phyloP scores from a whole-genome alignment of 2,113 vertebrate species.

The Xyrauchen texanus region DNA sequence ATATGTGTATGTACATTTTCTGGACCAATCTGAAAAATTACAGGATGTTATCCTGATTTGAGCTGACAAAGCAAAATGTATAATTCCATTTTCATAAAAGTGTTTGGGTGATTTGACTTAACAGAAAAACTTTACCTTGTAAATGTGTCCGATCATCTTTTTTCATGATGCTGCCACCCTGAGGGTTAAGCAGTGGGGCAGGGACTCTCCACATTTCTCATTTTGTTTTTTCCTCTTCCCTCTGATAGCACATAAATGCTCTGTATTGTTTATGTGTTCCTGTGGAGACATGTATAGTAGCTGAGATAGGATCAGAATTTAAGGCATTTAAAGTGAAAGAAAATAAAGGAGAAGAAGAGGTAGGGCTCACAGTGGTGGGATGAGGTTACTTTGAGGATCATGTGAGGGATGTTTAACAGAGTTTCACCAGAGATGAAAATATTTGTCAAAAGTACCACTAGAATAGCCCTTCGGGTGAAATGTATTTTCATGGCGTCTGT shows the following conservation, averaged over 20 bases:
- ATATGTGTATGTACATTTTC: too few relatives aligned
- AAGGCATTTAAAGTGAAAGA: constrained; percentile 53
- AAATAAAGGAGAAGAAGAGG: constrained; percentile 40
- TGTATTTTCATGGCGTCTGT: too few relatives aligned
- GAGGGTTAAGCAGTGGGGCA: constrained; percentile 38
- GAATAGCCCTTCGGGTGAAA: too few relatives aligned
- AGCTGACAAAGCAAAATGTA: too few relatives aligned
- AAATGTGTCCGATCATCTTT: constrained; percentile 25
- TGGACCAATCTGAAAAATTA: too few relatives aligned
- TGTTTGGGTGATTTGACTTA: background rate
- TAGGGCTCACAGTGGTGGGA: constrained; percentile 8
- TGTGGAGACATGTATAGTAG: constrained; percentile 69
- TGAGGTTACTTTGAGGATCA: background rate
- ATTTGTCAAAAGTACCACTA: background rate
- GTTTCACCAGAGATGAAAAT: background rate
- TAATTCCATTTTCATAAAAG: too few relatives aligned
- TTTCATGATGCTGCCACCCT: background rate
- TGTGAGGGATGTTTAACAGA: constrained; percentile 2
- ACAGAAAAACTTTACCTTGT: background rate
- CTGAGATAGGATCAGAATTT: constrained; percentile 72
- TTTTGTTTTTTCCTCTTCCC: constrained; percentile 46
- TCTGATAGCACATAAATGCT: constrained; percentile 57
- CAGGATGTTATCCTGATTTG: too few relatives aligned
- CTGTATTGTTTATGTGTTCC: constrained; percentile 66
- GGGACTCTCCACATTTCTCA: constrained; percentile 39